A percentile compares a stretch with the other conserved stretches of the same genome.
These are phyloP conservation scores for Pogonophryne albipinna DNA, from an alignment of 2,797 vertebrate genomes.

Conservation along the genomic window DNA sequence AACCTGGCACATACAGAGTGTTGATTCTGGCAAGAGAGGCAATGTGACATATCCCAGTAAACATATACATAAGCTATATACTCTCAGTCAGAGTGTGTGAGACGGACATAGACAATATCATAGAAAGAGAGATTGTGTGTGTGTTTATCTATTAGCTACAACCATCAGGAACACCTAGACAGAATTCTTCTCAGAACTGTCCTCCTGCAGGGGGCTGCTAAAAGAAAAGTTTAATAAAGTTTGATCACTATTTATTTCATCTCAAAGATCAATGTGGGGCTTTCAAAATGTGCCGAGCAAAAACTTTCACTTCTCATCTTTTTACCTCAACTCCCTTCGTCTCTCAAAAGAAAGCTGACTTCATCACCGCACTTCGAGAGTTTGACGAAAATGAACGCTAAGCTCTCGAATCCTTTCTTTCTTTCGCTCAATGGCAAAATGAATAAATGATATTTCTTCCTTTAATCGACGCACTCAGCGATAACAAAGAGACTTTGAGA, in stretches of 20 bases:
- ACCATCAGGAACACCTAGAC: constrained; percentile 57
- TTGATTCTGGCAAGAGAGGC: constrained; percentile 59
- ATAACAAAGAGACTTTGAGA: constrained; percentile 84
- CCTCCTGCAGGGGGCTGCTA: constrained; percentile 35
- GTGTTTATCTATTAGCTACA: constrained; percentile 40
- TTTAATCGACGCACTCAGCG: constrained; percentile 81
- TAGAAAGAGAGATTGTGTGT: constrained; percentile 10
- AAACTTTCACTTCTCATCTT: constrained; percentile 64
- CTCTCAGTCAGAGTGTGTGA: background rate
- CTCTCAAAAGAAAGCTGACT: constrained; percentile 81
- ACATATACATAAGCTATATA: constrained; percentile 19
- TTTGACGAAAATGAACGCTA: constrained; percentile 81
- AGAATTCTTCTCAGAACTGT: constrained; percentile 53
- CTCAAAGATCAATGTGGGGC: constrained; percentile 60
- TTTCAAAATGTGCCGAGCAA: constrained; percentile 69
- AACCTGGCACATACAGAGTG: constrained; percentile 41
- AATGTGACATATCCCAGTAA: constrained; percentile 49
- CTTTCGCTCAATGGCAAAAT: constrained; percentile 77
- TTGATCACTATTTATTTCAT: constrained; percentile 75
- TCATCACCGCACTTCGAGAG: constrained; percentile 73
- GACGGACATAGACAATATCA: constrained; percentile 3
- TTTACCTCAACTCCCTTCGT: constrained; percentile 55
- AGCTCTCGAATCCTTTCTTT: constrained; percentile 73
- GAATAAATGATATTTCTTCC: constrained; percentile 84
- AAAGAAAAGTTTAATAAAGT: constrained; percentile 78